Evolutionary conservation across 2,888 invertebrate species (phyloP).

Genomic region (Embidobia sp.): DNA sequence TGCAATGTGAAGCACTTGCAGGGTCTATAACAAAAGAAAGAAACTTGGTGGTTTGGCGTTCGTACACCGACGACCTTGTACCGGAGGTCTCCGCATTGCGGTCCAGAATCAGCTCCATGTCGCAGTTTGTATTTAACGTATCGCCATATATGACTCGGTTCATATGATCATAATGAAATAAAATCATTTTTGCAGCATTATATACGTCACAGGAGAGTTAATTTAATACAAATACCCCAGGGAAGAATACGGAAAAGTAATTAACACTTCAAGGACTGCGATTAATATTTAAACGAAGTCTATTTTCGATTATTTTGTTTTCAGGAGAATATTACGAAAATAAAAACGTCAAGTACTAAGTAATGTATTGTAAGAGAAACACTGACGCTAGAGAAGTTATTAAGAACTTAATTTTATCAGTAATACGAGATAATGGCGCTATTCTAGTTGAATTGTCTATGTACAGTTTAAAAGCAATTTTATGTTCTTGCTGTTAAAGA

Average conservation of each 20-base stretch:
- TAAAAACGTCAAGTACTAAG: no score
- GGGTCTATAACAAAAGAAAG: conserved; percentile 46
- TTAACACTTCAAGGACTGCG: no score
- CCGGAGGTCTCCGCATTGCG: conserved; percentile 61
- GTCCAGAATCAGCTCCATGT: conserved; percentile 57
- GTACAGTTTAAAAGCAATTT: conserved; percentile 9
- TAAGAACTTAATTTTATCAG: conserved; percentile 4
- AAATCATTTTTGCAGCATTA: conserved; percentile 1
- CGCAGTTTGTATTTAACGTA: conserved; percentile 43
- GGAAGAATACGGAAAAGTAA: not conserved
- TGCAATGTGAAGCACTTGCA: conserved; percentile 41
- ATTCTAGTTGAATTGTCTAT: conserved; percentile 15
- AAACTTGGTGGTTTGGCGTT: conserved; percentile 43
- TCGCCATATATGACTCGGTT: conserved; percentile 29
- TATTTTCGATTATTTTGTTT: no score
- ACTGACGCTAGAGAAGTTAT: not conserved
- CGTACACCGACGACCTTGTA: conserved; percentile 55
- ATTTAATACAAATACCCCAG: not conserved
- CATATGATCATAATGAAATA: conserved; percentile 12
- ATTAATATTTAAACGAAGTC: no score
- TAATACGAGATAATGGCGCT: conserved; percentile 10
- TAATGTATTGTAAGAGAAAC: not conserved
- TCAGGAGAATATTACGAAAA: no score
- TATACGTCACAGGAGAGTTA: conserved; percentile 1
- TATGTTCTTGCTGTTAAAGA: not conserved